Evolutionary conservation across 2,113 vertebrate genomes (phyloP), one percentile per base, ranked within the genome.

Genomic region (Cheirogaleus medius): DNA sequence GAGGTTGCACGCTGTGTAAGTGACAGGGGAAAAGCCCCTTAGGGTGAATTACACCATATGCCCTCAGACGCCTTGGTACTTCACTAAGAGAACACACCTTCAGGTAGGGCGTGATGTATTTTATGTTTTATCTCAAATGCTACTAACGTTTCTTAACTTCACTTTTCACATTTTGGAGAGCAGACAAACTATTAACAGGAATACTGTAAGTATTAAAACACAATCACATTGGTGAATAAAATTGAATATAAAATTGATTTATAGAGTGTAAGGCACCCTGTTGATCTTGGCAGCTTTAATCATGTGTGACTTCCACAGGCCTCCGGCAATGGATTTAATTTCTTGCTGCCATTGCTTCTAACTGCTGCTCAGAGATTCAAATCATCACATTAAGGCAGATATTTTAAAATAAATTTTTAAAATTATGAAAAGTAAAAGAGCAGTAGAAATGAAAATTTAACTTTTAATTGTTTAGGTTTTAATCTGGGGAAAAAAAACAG

Each of bases 321-420:
- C 60, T 97, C 87, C 68, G 95, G 91, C 56, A 97, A 96, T 74
- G 92, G 13, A 90, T 77, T 71, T 56, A 77, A 97, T 63, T 97
- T 96, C 32, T n/a, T 87, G 58, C 8, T 95, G 34, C 78, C 85
- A 96, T 69, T 95, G 11, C 21, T 97, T 83, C 81, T 97, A 95
- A 37, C 3, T 76, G 39, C 90, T 77, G 92, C 86, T 78, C 60
- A 81, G 91, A 95, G 77, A 77, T 37, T 73, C 73, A 34, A 82
- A 87, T 78, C 17, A n/a, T 60, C 92, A 77, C 17, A 1, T n/a
- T 69, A 69, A 92, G 37, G 56, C 32, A 69, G 21, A 27, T 0
- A 80, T 96, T 86, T 87, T 90, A 58, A 97, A 97, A 87, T 82
- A n/a, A 32, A 17, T 23, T 87, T 90, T 95, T 94, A 60, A 93